These are phyloP conservation scores for Ametastegia equiseti DNA, from an alignment of 2,888 invertebrate genomes.

Conservation along the genomic window DNA sequence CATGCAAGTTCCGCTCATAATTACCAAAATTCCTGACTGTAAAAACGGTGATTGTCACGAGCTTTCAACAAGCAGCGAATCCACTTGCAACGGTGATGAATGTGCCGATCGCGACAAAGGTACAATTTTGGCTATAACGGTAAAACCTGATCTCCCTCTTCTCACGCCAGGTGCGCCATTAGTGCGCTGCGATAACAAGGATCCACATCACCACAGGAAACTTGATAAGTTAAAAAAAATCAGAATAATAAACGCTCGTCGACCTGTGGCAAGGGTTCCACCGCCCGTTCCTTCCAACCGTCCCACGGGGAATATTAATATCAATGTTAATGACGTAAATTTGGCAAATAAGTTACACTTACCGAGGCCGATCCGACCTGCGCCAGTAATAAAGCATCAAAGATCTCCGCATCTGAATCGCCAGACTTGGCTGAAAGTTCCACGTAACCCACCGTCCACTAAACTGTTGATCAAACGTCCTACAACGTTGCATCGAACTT, in stretches of 20 bases:
- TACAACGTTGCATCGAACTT: background rate
- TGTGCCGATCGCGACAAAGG: conserved; percentile 4
- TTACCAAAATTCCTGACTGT: conserved; percentile 11
- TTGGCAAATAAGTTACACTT: background rate
- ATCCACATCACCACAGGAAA: conserved; percentile 57
- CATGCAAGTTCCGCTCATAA: background rate
- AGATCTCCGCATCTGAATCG: background rate
- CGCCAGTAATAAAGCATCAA: background rate
- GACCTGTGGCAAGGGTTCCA: background rate
- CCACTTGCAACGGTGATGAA: conserved; percentile 5
- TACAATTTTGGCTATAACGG: too few species aligned
- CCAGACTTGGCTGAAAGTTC: background rate
- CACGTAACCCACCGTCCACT: too few species aligned
- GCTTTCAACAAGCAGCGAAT: background rate
- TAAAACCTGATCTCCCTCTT: background rate
- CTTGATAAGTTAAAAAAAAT: conserved; percentile 55
- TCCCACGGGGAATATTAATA: background rate
- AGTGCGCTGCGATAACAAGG: conserved; percentile 55
- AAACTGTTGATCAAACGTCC: background rate
- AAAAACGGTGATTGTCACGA: conserved; percentile 33
- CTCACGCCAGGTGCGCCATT: too few species aligned
- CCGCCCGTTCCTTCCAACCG: too few species aligned
- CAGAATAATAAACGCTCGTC: conserved; percentile 44
- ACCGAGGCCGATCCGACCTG: background rate
- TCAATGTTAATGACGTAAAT: background rate